phyloP scores from a whole-genome alignment of 2,888 invertebrate species.

The Proisotoma minuta region DNA sequence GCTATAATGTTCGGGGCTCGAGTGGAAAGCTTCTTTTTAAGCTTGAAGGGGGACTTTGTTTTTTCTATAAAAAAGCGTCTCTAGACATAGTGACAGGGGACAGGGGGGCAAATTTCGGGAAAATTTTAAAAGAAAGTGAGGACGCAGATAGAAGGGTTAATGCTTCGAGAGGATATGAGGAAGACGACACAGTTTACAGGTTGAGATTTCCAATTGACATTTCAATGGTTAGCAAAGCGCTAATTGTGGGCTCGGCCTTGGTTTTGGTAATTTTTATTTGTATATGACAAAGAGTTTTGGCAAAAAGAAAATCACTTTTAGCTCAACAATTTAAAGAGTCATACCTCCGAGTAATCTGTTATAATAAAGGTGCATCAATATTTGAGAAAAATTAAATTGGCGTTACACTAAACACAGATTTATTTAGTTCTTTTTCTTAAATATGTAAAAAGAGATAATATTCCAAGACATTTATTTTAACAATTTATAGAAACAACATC shows the following conservation, averaged over 20 bases:
- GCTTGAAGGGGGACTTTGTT: conserved; percentile 31
- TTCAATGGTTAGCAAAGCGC: conserved; percentile 33
- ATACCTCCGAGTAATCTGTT: too few relatives aligned
- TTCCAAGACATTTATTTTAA: too few relatives aligned
- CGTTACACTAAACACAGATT: too few relatives aligned
- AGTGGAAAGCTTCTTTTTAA: conserved; percentile 35
- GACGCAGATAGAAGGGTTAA: conserved; percentile 18
- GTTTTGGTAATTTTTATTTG: conserved; percentile 32
- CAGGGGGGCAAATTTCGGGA: conserved; percentile 27
- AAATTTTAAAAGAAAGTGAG: conserved; percentile 36
- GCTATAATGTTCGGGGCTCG: conserved; percentile 35
- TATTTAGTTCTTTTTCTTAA: too few relatives aligned
- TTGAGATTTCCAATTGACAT: conserved; percentile 31
- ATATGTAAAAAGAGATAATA: too few relatives aligned
- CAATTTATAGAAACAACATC: too few relatives aligned
- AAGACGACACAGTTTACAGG: conserved; percentile 26
- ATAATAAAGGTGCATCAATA: too few relatives aligned
- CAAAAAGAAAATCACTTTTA: too few relatives aligned
- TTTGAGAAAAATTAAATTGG: too few relatives aligned
- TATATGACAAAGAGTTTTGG: too few relatives aligned
- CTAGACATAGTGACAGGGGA: conserved; percentile 37
- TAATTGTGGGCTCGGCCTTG: conserved; percentile 30
- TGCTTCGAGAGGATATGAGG: not conserved
- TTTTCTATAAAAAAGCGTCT: conserved; percentile 32
- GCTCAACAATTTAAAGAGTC: too few relatives aligned